A percentile compares a stretch with the other conserved stretches of the same genome.
phyloP scores from a whole-genome alignment of 1,140 invertebrate genomes.

The Drosophila kepulauana region DNA sequence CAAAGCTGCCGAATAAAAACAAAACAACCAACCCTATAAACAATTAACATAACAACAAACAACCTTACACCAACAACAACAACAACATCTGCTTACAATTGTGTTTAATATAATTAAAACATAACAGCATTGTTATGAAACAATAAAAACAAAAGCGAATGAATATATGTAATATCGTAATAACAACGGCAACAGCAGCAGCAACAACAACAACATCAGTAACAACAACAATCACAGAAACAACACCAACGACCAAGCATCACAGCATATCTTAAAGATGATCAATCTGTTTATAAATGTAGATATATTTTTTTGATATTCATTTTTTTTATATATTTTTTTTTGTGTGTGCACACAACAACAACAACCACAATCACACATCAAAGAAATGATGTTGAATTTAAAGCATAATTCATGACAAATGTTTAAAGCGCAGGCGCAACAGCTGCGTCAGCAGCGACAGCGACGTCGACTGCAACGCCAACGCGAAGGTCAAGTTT shows the following conservation, averaged over 20 bases:
- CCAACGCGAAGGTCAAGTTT: constrained; percentile 50
- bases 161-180: constrained; percentile 66
- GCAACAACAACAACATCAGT: constrained; percentile 43
- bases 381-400: constrained; percentile 50
- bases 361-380: constrained; percentile 4
- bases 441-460: constrained; percentile 5
- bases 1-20: constrained; percentile 90
- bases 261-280: constrained; percentile 12
- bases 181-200: constrained; percentile 36
- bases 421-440: constrained; percentile 22
- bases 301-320: constrained; percentile 13
- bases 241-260: background rate
- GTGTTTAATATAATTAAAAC: constrained; percentile 71
- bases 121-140: constrained; percentile 75
- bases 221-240: constrained; percentile 28
- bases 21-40: constrained; percentile 22
- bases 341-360: constrained; percentile 29
- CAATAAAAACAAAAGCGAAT: constrained; percentile 71
- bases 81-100: constrained; percentile 52
- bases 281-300: constrained; percentile 11
- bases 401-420: constrained; percentile 46
- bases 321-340: constrained; percentile 19
- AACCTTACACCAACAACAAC: constrained; percentile 25
- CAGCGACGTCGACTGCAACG: background rate
- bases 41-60: constrained; percentile 34